Evolutionary conservation across 1,140 invertebrate species (phyloP).

Genomic region (Trichonephila inaurata): DNA sequence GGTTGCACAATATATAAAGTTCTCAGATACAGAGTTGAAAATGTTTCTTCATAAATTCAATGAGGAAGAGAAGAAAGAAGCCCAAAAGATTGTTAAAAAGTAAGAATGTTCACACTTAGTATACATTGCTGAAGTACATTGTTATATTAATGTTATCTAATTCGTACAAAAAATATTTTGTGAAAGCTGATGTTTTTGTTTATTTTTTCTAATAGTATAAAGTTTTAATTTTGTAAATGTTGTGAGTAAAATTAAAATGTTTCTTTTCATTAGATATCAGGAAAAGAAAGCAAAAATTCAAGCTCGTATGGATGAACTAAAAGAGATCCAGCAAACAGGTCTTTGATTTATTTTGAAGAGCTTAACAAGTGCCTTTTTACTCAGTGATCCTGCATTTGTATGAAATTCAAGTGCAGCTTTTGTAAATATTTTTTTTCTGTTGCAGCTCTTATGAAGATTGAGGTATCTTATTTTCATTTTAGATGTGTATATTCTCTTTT

Average conservation of each 20-base stretch:
- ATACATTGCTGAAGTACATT: neutral
- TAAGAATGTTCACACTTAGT: slow-evolving; percentile 79
- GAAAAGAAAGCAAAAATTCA: slow-evolving; percentile 50
- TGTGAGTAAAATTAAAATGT: too few relatives aligned
- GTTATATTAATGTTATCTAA: too few relatives aligned
- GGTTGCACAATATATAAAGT: slow-evolving; percentile 91
- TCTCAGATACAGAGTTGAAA: slow-evolving; percentile 88
- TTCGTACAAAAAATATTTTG: too few relatives aligned
- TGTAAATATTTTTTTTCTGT: slow-evolving; percentile 44
- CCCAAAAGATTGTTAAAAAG: slow-evolving; percentile 87
- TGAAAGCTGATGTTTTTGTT: too few relatives aligned
- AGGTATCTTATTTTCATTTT: slow-evolving; percentile 21
- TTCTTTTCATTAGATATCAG: slow-evolving; percentile 47
- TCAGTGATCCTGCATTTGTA: slow-evolving; percentile 34
- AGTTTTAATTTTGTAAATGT: too few relatives aligned
- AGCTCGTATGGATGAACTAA: slow-evolving; percentile 68
- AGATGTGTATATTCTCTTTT: neutral
- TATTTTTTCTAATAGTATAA: too few relatives aligned
- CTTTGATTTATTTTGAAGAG: slow-evolving; percentile 56
- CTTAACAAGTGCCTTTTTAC: slow-evolving; percentile 40
- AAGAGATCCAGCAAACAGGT: slow-evolving; percentile 66
- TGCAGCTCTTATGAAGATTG: slow-evolving; percentile 5
- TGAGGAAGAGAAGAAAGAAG: slow-evolving; percentile 88
- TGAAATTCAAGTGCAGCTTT: slow-evolving; percentile 46
- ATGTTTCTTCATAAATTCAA: slow-evolving; percentile 90